Base-by-base conservation (phyloP, 2,113 vertebrate genomes). In the Vidua macroura region DNA sequence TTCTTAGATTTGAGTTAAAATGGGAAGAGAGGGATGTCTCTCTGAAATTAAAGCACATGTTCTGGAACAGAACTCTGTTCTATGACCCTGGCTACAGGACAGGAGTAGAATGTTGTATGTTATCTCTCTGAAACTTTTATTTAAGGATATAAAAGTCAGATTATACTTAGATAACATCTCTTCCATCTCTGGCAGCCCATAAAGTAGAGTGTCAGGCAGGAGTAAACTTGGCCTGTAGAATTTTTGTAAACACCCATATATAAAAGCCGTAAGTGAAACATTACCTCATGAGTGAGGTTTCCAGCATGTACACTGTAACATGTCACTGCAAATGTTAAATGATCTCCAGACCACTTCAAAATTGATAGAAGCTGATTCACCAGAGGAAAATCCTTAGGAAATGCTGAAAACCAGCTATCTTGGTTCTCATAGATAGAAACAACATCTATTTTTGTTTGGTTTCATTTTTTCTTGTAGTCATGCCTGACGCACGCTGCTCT, bases 401-500 rank as follows among this genome's bases (percentile, higher is more conserved):
- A 43, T 51, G 41, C 51, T 69, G 84, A 37, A 77, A 68, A 23
- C 1, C 58, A 55, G 58, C 41, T 68, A 2, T 33, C 27, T 30
- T 63, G 72, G 27, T n/a, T 60, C 23, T 60, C n/a, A n/a, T 60
- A 37, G 35, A 37, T 8, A 37, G 22, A 37, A 72, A 66, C 21
- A 6, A 9, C 35, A 15, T 43, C 30, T 67, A 0, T 4, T 58
- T 69, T 44, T 2, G 39, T 28, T 63, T 23, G 44, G 15, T 27
- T 52, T 64, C 14, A 0, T 35, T 49, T 86, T n/a, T 12, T 80
- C 39, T 55, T 33, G 56, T 14, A 63, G 43, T 37, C 28, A 7
- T 2, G 9, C 41, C 44, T 72, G 70, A 60, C 0, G 2, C 55
- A 51, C 17, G 0, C 2, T 28, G 60, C 62, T 73, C 21, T 10